phyloP scores from a whole-genome alignment of 1,140 invertebrate species.

The Rhyacophila brunnea region DNA sequence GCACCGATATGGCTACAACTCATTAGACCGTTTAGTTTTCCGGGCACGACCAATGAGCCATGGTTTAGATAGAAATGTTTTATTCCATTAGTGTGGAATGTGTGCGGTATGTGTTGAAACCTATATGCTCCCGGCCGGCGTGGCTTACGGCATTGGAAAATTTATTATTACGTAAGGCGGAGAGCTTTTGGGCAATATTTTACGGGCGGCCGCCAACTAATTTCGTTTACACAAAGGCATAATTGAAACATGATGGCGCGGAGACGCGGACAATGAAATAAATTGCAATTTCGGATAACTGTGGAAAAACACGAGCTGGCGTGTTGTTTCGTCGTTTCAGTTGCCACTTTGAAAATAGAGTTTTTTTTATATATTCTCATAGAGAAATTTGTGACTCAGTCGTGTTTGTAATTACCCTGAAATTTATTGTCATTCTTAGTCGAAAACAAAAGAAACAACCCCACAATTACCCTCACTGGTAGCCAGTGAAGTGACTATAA shows the following conservation, averaged over 20 bases:
- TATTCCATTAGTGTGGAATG: conserved; percentile 26
- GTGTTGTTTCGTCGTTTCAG: too few species aligned
- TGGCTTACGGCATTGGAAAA: conserved; percentile 17
- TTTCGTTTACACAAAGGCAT: conserved; percentile 35
- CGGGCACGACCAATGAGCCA: conserved; percentile 27
- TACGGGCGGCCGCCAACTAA: conserved; percentile 32
- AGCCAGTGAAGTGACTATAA: too few species aligned
- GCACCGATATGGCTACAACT: conserved; percentile 21
- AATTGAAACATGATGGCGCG: conserved; percentile 35
- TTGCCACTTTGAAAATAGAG: too few species aligned
- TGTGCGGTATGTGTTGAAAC: conserved; percentile 5
- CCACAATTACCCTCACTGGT: too few species aligned
- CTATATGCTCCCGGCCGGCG: neutral
- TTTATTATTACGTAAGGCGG: conserved; percentile 32
- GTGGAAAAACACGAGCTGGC: neutral
- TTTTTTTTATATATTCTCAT: too few species aligned
- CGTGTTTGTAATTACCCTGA: too few species aligned
- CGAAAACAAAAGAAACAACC: too few species aligned
- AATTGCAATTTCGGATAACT: conserved; percentile 32
- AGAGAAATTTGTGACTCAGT: too few species aligned
- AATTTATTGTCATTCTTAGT: too few species aligned
- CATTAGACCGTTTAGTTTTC: conserved; percentile 32
- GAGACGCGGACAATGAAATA: conserved; percentile 23
- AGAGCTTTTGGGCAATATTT: conserved; percentile 31
- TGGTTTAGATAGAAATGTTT: conserved; percentile 32